These are phyloP conservation scores for Paragorgia papillata DNA, from an alignment of 92 coral and sea anemone species.

Conservation along the genomic window DNA sequence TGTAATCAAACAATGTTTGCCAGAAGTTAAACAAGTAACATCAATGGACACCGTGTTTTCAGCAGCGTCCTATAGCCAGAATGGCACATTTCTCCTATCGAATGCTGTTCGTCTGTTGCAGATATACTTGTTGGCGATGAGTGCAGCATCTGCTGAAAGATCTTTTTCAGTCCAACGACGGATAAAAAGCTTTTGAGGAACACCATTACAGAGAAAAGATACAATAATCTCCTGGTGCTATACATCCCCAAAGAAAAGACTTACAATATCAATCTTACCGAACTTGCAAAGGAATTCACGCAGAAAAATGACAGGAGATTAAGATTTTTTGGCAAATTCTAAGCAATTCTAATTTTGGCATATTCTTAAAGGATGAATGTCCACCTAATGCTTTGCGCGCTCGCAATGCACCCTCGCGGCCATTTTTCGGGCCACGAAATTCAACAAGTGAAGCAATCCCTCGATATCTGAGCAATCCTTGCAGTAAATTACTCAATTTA, in stretches of 20 bases:
- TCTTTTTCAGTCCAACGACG: conserved; percentile 3
- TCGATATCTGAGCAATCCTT: too few species aligned
- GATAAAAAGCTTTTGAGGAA: conserved; percentile 9
- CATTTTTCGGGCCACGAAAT: too few species aligned
- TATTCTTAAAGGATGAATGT: too few species aligned
- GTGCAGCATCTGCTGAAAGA: neutral
- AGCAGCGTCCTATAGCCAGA: conserved; percentile 4
- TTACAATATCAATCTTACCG: neutral
- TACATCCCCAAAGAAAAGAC: conserved; percentile 15
- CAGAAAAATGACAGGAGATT: conserved; percentile 11
- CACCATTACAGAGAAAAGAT: neutral
- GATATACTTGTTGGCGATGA: conserved; percentile 17
- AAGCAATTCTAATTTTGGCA: too few species aligned
- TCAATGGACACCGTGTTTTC: conserved; percentile 25
- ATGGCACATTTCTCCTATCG: neutral
- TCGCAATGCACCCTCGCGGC: too few species aligned
- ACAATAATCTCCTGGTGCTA: conserved; percentile 14
- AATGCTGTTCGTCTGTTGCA: conserved; percentile 19
- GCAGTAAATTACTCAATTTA: too few species aligned
- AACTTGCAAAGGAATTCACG: conserved; percentile 6
- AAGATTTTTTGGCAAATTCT: conserved; percentile 10
- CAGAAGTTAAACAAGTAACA: conserved; percentile 16
- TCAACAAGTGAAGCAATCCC: too few species aligned
- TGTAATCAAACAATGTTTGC: conserved; percentile 20
- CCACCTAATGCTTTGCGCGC: too few species aligned